Evolutionary conservation across 2,113 vertebrate species (phyloP).

Genomic region (Rhabdomys dilectus): DNA sequence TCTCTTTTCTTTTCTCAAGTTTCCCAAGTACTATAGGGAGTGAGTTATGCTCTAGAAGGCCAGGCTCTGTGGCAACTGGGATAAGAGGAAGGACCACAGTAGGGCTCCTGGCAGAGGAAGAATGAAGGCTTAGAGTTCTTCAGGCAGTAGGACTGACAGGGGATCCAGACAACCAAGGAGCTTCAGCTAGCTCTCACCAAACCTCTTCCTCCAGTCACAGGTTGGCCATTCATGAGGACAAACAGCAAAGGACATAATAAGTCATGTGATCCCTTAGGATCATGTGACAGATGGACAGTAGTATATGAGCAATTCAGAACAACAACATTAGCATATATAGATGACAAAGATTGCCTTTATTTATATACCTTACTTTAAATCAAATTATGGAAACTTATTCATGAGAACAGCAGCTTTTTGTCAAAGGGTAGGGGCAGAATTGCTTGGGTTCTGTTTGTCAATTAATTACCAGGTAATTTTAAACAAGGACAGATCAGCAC

Average conservation of each 20-base stretch:
- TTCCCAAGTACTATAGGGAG: not conserved
- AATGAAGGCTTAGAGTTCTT: not conserved
- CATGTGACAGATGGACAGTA: not conserved
- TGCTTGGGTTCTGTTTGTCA: conserved; percentile 1
- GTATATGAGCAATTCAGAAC: not conserved
- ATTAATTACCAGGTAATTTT: not conserved
- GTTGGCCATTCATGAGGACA: not conserved
- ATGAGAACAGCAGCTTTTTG: not conserved
- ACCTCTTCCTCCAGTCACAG: not conserved
- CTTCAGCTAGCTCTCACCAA: not conserved
- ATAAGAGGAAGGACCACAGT: not conserved
- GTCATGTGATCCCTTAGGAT: not conserved
- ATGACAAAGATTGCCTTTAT: not conserved
- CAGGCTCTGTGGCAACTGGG: not conserved
- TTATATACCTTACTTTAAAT: not conserved
- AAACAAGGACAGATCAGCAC: not conserved
- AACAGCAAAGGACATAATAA: not conserved
- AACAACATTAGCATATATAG: not conserved
- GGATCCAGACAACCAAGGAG: not conserved
- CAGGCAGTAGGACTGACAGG: not conserved
- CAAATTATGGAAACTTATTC: not conserved
- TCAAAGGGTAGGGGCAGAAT: not conserved
- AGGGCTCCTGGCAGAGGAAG: not conserved
- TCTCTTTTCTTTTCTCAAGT: not conserved
- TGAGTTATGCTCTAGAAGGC: not conserved